phyloP scores from a whole-genome alignment of 2,888 invertebrate species.

The Adineta ricciae region DNA sequence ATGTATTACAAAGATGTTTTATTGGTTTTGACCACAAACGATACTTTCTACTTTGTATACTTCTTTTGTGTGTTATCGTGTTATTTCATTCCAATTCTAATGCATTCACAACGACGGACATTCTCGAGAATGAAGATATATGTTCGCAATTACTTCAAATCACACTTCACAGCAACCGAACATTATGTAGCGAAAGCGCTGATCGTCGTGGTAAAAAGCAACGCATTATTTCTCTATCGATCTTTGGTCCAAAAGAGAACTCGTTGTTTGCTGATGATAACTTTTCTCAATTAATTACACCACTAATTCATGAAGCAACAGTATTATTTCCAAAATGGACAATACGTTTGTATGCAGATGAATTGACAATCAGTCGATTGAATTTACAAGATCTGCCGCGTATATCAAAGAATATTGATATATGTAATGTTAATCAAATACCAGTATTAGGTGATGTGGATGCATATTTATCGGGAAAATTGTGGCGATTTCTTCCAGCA shows the following conservation, averaged over 20 bases:
- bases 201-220: not conserved
- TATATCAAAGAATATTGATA: not conserved
- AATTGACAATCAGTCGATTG: too few relatives aligned
- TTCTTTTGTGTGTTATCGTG: not conserved
- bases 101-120: not conserved
- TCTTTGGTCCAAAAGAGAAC: not conserved
- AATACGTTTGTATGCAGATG: not conserved
- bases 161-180: not conserved
- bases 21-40: not conserved
- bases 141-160: not conserved
- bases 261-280: not conserved
- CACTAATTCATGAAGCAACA: not conserved
- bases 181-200: not conserved
- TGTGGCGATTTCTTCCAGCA: not conserved
- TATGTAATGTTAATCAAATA: not conserved
- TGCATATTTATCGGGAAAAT: not conserved
- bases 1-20: not conserved
- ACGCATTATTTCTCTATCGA: not conserved
- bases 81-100: not conserved
- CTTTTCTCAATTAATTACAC: not conserved
- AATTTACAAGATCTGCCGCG: not conserved
- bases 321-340: not conserved
- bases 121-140: not conserved
- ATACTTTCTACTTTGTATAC: not conserved
- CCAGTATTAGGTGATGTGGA: not conserved